Base-by-base conservation (phyloP, 2,888 invertebrate genomes). In the Scaptomyza reducta region DNA sequence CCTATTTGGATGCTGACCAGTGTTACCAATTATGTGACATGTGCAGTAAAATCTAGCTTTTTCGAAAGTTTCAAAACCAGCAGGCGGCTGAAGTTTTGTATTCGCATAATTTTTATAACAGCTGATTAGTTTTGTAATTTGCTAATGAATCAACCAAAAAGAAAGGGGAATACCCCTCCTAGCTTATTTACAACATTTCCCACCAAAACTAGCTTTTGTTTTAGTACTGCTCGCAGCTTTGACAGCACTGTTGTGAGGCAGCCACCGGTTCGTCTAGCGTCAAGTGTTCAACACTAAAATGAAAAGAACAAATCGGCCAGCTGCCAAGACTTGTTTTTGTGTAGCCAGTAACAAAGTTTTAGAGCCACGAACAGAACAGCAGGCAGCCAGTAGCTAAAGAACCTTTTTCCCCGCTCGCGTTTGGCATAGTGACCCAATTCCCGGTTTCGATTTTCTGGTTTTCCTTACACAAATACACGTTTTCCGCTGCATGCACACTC, bases 371-470 rank as follows among this genome's bases (percentile, higher is more conserved):
- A 51, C 33, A 50, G 14, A 40, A 29, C n/a, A 44, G 27, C 45
- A 50, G 18, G 35, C 18, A 45, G 18, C 40, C 16, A 38, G 38
- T 47, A 50, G 27, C 49, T 22, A 27, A 57, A 71, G 71, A 72
- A 73, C 69, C 68, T 73, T 64, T 64, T 50, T 57, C 62, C 65
- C 40, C 16, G 11, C 33, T 33, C 44, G 77, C 62, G 64, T 71
- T 79, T 89, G 89, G 87, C 89, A 89, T 68, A 89, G 74, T 89
- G 88, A 89, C 89, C 89, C 79, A 89, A 89, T 89, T 89, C 86
- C 76, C 69, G 81, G 77, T 86, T 89, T 88, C 87, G 87, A 89
- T 89, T 89, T 89, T 89, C 88, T 82, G 89, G 88, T 89, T 89
- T 87, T 89, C 79, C 81, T 67, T 61, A 77, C 70, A 49, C 49